These are phyloP conservation scores for Cebidichthys violaceus DNA, from an alignment of 2,113 vertebrate genomes.

Conservation along the genomic window DNA sequence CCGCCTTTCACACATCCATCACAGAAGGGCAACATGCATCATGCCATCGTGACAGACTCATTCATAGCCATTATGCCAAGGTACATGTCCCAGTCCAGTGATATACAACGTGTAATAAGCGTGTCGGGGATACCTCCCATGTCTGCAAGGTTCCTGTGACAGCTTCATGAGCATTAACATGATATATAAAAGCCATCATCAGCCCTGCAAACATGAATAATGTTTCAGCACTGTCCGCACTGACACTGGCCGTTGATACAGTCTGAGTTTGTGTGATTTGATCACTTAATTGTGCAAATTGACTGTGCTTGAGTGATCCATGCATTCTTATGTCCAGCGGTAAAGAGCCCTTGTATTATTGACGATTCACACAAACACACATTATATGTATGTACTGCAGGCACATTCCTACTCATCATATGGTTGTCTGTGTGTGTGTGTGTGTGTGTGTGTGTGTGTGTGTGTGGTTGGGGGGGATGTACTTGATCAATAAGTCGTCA, in stretches of 20 bases:
- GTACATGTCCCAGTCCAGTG: conserved; percentile 32
- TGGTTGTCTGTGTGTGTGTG: neutral
- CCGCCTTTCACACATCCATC: conserved; percentile 28
- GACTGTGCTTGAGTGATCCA: conserved; percentile 13
- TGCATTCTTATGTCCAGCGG: conserved; percentile 1
- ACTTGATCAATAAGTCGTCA: conserved; percentile 70
- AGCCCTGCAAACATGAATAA: conserved; percentile 40
- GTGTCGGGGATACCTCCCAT: conserved; percentile 49
- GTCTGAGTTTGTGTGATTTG: conserved; percentile 20
- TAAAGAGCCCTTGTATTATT: conserved; percentile 44
- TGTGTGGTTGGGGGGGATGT: conserved; percentile 10
- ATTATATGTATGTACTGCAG: neutral
- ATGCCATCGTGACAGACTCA: conserved; percentile 24
- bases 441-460: conserved; percentile 10
- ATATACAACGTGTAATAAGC: conserved; percentile 60
- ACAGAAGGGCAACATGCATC: conserved; percentile 47
- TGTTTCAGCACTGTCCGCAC: conserved; percentile 14
- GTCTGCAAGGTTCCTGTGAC: conserved; percentile 55
- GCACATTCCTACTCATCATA: conserved; percentile 23
- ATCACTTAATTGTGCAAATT: conserved; percentile 39
- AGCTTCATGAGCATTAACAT: conserved; percentile 66
- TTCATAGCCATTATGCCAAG: conserved; percentile 32
- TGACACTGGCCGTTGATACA: conserved; percentile 7
- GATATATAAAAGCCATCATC: conserved; percentile 65
- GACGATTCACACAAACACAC: conserved; percentile 31